phyloP scores from a whole-genome alignment of 2,797 vertebrate genomes.

The Argyrosomus regius region DNA sequence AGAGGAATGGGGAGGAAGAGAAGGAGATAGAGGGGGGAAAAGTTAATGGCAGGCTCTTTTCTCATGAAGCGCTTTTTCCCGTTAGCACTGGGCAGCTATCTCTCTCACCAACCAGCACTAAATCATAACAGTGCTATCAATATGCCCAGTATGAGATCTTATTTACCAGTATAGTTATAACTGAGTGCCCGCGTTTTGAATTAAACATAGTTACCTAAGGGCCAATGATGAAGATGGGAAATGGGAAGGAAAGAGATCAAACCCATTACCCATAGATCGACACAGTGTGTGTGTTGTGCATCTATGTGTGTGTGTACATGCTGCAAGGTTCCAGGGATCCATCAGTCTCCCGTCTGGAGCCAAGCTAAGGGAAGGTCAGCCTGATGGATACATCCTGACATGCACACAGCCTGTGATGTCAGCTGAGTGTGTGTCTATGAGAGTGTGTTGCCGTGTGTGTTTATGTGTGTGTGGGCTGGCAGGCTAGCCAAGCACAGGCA shows the following conservation, averaged over 20 bases:
- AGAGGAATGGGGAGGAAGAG: constrained; percentile 35
- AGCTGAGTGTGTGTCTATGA: constrained; percentile 64
- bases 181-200: constrained; percentile 40
- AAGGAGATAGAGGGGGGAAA: constrained; percentile 42
- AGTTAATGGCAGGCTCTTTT: constrained; percentile 55
- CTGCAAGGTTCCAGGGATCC: constrained; percentile 72
- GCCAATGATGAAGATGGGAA: constrained; percentile 50
- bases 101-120: constrained; percentile 20
- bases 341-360: constrained; percentile 80
- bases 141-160: constrained; percentile 15
- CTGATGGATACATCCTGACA: constrained; percentile 87
- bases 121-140: constrained; percentile 37
- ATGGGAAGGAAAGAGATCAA: constrained; percentile 59
- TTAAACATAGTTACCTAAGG: constrained; percentile 56
- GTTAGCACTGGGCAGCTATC: constrained; percentile 37
- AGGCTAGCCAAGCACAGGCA: constrained; percentile 34
- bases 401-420: constrained; percentile 83
- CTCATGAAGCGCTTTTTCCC: constrained; percentile 66
- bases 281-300: constrained; percentile 24
- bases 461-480: constrained; percentile 35
- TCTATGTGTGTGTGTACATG: constrained; percentile 60
- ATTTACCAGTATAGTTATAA: constrained; percentile 46
- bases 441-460: constrained; percentile 34
- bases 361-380: constrained; percentile 83
- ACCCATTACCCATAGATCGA: constrained; percentile 34